A percentile compares a stretch with the other conserved stretches of the same genome.
Conservation (phyloP, 23 tunicate species). For the Corella eumyota region DNA sequence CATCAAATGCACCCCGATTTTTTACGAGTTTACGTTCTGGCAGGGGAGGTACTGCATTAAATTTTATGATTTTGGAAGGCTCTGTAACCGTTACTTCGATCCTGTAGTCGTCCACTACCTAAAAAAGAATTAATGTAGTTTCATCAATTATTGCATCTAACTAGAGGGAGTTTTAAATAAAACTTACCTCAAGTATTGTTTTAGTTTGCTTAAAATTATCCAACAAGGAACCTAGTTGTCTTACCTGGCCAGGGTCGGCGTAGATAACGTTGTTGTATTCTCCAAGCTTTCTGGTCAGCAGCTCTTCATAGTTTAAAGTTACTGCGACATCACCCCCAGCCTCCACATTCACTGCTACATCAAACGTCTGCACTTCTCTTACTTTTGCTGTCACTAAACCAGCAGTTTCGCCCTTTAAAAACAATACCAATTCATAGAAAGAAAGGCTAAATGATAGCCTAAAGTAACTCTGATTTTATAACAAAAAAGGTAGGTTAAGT, state of each 20-base stretch:
- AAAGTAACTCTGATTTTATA: too few relatives aligned
- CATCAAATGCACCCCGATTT: background rate
- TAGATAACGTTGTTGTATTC: conserved; percentile 43
- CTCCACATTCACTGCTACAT: conserved; percentile 67
- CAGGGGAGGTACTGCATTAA: conserved; percentile 6
- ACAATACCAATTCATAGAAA: background rate
- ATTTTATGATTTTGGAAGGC: conserved; percentile 11
- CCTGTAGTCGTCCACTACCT: conserved; percentile 37
- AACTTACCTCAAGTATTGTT: too few relatives aligned
- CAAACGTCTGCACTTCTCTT: conserved; percentile 56
- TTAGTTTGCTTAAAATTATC: too few relatives aligned
- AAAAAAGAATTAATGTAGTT: too few relatives aligned
- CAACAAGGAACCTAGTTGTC: too few relatives aligned
- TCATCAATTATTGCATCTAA: too few relatives aligned
- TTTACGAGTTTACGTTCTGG: too few relatives aligned
- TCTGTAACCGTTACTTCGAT: conserved; percentile 32
- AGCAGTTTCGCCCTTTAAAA: conserved; percentile 52
- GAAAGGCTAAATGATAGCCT: too few relatives aligned
- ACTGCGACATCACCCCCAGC: conserved; percentile 37
- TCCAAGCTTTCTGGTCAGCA: conserved; percentile 48
- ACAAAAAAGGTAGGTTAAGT: too few relatives aligned
- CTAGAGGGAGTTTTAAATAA: too few relatives aligned
- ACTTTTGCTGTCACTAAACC: conserved; percentile 43
- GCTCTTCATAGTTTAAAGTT: conserved; percentile 43
- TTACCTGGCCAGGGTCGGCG: conserved; percentile 77